A percentile compares a stretch with the other conserved stretches of the same genome.
Evolutionary conservation across 2,113 vertebrate genomes (phyloP).

Genomic region (Austrofundulus limnaeus): DNA sequence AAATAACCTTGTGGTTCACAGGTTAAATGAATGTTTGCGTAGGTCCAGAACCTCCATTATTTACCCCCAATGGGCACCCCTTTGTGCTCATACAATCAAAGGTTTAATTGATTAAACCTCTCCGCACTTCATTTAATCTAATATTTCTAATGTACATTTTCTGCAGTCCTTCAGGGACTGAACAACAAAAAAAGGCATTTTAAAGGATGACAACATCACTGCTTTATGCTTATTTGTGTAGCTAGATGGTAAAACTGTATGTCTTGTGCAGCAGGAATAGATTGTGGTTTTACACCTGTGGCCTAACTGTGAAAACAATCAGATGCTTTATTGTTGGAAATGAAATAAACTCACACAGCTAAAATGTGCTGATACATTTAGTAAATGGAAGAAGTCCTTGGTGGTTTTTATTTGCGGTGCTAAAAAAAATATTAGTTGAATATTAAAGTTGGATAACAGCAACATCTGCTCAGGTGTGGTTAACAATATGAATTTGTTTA

Average conservation of each 20-base stretch:
- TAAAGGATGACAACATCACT: constrained; percentile 50
- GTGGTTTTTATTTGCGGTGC: background rate
- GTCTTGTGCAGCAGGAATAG: constrained; percentile 18
- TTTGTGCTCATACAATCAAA: constrained; percentile 67
- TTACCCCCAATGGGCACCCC: constrained; percentile 64
- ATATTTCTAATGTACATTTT: constrained; percentile 60
- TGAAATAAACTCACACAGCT: background rate
- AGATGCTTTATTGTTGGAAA: too few species aligned
- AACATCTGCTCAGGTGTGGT: constrained; percentile 26
- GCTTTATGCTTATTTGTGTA: constrained; percentile 20
- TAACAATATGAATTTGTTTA: constrained; percentile 6
- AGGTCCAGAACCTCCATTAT: constrained; percentile 73
- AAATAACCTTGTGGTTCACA: constrained; percentile 92
- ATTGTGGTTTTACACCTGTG: constrained; percentile 8
- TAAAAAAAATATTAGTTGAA: too few species aligned
- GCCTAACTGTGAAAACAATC: constrained; percentile 15
- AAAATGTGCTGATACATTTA: background rate
- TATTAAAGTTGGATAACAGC: constrained; percentile 7
- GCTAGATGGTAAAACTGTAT: constrained; percentile 39
- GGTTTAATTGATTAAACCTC: constrained; percentile 69
- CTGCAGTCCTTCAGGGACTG: constrained; percentile 36
- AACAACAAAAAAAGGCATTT: constrained; percentile 32
- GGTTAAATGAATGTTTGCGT: constrained; percentile 83
- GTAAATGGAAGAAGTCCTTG: background rate
- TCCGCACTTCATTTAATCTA: constrained; percentile 40